Base-by-base conservation (phyloP, 2,113 vertebrate genomes). In the Microcebus tavaratra region DNA sequence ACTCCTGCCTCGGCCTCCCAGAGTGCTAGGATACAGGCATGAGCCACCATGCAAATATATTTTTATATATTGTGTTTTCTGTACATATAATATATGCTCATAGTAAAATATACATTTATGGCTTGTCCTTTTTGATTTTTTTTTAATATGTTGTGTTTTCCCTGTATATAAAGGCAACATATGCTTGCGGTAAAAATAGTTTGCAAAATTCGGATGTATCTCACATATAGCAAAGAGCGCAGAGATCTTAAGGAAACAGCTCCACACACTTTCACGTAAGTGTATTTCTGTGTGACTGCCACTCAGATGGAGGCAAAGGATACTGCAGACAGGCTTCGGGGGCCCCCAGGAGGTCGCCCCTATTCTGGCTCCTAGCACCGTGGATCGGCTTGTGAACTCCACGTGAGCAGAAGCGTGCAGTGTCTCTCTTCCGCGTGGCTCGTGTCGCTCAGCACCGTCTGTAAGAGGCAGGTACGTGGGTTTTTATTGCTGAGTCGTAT, bases 351-450 rank as follows among this genome's bases (percentile, higher is more conserved):
- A 20, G 18, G 29, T 48, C 25, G 3, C 82, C 57, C 48, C 31
- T 39, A 5, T 48, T 67, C 36, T 31, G 36, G 42, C 55, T 65
- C 8, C 36, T 65, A 23, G 31, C 45, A 11, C 25, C 0, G 0
- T 15, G 78, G 23, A 13, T 17, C 5, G 2, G 23, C 21, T 10
- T 34, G n/a, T 31, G 42, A 27, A 23, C 17, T 6, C 34, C 81
- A 13, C 15, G 0, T 6, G 7, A 42, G 6, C 11, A n/a, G 61
- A 48, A 31, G 10, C 0, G 0, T 14, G 2, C 11, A 14, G 18
- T 27, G 2, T 5, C 15, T 15, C 29, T 63, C 27, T 45, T 17
- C 31, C 25, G 20, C 14, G 31, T 8, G 87, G 39, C 34, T 42
- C 13, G 5, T 73, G 45, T 36, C 27, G 10, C 29, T 25, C 42